phyloP scores from a whole-genome alignment of 1,140 invertebrate species.

The Listronotus bonariensis region DNA sequence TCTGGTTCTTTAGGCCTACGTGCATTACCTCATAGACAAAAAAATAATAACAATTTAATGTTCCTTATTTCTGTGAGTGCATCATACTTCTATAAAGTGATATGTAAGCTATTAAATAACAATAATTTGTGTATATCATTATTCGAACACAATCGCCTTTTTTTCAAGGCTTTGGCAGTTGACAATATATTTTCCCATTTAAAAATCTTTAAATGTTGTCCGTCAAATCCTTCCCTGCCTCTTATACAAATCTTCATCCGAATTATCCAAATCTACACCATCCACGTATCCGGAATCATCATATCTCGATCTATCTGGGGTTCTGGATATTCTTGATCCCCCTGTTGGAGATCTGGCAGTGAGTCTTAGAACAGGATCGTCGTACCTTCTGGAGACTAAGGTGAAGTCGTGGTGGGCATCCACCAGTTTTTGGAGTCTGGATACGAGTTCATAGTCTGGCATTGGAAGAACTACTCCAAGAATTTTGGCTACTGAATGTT shows the following conservation, averaged over 20 bases:
- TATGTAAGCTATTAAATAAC: no score
- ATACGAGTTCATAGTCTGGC: constrained; percentile 77
- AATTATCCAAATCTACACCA: constrained; percentile 60
- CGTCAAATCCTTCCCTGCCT: constrained; percentile 43
- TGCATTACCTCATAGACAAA: no score
- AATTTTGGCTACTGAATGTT: constrained; percentile 68
- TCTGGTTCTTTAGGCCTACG: no score
- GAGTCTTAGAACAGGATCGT: constrained; percentile 64
- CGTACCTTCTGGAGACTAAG: constrained; percentile 71
- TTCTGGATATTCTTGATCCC: constrained; percentile 60
- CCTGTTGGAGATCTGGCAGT: constrained; percentile 59
- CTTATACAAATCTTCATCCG: constrained; percentile 63
- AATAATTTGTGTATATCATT: no score
- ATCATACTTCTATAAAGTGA: no score
- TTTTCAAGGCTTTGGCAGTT: no score
- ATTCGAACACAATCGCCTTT: no score
- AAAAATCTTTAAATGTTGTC: constrained; percentile 11
- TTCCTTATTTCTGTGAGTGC: no score
- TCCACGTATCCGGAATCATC: constrained; percentile 66
- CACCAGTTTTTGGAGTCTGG: constrained; percentile 71
- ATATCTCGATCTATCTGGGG: constrained; percentile 63
- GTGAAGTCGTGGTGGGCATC: constrained; percentile 79
- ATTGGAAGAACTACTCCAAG: constrained; percentile 70
- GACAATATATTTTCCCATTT: no score
- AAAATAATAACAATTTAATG: no score